phyloP scores from a whole-genome alignment of 2,797 vertebrate species.

The Picus viridis region DNA sequence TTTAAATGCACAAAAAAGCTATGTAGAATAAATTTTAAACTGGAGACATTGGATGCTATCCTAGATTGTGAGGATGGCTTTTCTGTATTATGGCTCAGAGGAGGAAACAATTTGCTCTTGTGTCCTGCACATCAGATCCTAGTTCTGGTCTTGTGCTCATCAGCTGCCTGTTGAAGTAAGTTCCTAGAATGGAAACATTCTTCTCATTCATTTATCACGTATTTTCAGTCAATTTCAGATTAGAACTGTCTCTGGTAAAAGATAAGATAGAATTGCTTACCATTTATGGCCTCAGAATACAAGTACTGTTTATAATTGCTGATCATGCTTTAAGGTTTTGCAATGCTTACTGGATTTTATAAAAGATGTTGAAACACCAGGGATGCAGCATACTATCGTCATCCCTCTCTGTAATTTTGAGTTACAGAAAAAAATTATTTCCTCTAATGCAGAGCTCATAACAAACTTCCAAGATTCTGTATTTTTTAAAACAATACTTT shows the following conservation, averaged over 20 bases:
- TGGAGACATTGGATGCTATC: neutral
- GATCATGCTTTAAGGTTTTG: neutral
- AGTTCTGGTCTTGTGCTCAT: neutral
- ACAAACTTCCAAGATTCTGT: neutral
- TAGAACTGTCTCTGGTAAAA: neutral
- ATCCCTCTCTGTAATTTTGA: neutral
- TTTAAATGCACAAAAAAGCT: neutral
- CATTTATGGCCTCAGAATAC: neutral
- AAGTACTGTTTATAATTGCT: neutral
- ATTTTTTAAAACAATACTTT: neutral
- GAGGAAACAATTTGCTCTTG: neutral
- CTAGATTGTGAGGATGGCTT: neutral
- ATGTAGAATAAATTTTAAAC: neutral
- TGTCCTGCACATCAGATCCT: neutral
- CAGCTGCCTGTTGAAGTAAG: slow-evolving; percentile 2
- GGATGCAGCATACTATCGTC: neutral
- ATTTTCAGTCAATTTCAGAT: slow-evolving; percentile 8
- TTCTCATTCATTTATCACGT: neutral
- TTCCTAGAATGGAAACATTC: slow-evolving; percentile 1
- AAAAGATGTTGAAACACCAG: slow-evolving; percentile 2
- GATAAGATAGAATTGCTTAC: neutral
- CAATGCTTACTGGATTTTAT: neutral
- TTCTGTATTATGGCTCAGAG: neutral
- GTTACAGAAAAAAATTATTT: neutral
- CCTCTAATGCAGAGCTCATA: neutral